phyloP scores from a whole-genome alignment of 37 sponge, comb jelly and placozoan genomes.

The Crambe crambe region DNA sequence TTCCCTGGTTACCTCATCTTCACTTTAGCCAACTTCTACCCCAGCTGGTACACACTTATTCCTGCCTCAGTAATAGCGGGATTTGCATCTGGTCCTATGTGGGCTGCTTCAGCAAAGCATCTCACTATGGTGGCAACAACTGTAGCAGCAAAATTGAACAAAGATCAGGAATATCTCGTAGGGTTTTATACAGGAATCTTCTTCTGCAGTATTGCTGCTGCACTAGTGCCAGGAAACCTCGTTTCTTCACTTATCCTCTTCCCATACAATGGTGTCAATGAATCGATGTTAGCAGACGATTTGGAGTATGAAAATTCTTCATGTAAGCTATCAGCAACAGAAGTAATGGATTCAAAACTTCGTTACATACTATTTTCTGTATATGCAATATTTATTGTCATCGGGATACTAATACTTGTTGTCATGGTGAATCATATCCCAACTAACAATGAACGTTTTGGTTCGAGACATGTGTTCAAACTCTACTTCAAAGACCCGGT shows the following conservation, averaged over 20 bases:
- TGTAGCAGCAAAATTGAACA: constrained; percentile 18
- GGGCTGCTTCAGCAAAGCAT: constrained; percentile 35
- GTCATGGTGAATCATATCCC: constrained; percentile 17
- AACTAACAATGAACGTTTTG: neutral
- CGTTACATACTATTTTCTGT: constrained; percentile 45
- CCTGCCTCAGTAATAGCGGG: constrained; percentile 60
- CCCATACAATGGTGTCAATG: constrained; percentile 4
- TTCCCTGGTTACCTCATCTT: constrained; percentile 35
- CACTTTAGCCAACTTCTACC: constrained; percentile 62
- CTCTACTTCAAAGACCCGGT: constrained; percentile 33
- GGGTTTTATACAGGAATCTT: constrained; percentile 30
- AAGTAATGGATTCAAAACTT: neutral
- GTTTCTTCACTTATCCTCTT: constrained; percentile 39
- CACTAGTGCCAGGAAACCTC: constrained; percentile 41
- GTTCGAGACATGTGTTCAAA: neutral
- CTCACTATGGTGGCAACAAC: constrained; percentile 25
- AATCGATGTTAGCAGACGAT: neutral
- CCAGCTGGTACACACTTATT: constrained; percentile 71
- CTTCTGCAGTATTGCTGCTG: constrained; percentile 14
- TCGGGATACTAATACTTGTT: constrained; percentile 15
- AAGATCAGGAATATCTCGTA: constrained; percentile 11
- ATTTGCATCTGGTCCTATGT: constrained; percentile 58
- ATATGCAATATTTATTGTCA: constrained; percentile 21
- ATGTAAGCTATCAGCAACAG: neutral
- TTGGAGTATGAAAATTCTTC: neutral